phyloP scores from a whole-genome alignment of 2,888 invertebrate genomes.

The Synergus laeviventris region DNA sequence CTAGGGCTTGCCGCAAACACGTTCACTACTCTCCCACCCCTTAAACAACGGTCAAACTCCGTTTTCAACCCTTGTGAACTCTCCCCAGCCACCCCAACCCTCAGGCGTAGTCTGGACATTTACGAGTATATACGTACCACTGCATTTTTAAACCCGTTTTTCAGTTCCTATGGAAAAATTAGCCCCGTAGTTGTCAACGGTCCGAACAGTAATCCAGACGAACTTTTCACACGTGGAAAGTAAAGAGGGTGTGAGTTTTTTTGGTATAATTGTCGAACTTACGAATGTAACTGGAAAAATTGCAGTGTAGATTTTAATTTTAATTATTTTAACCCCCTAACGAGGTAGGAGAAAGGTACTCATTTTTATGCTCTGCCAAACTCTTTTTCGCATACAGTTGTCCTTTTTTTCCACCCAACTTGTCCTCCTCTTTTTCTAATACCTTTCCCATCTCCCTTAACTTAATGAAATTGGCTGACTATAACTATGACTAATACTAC shows the following conservation, averaged over 20 bases:
- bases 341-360: too few species aligned
- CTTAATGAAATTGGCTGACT: too few species aligned
- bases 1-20: conserved; percentile 59
- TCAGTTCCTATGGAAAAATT: background rate
- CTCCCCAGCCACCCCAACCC: background rate
- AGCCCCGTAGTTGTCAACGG: background rate
- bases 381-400: too few species aligned
- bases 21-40: conserved; percentile 51
- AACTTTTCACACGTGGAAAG: background rate
- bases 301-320: background rate
- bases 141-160: conserved; percentile 3
- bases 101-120: background rate
- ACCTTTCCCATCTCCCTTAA: too few species aligned
- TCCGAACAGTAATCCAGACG: background rate
- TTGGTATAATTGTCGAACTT: background rate
- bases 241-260: background rate
- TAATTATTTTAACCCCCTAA: too few species aligned
- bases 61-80: background rate
- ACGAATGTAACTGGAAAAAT: background rate
- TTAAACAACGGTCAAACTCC: background rate
- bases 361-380: too few species aligned
- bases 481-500: too few species aligned
- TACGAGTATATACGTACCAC: background rate
- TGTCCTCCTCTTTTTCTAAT: too few species aligned
- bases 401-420: too few species aligned